phyloP scores from a whole-genome alignment of 2,888 invertebrate species.

The Standfussiana lucernea region DNA sequence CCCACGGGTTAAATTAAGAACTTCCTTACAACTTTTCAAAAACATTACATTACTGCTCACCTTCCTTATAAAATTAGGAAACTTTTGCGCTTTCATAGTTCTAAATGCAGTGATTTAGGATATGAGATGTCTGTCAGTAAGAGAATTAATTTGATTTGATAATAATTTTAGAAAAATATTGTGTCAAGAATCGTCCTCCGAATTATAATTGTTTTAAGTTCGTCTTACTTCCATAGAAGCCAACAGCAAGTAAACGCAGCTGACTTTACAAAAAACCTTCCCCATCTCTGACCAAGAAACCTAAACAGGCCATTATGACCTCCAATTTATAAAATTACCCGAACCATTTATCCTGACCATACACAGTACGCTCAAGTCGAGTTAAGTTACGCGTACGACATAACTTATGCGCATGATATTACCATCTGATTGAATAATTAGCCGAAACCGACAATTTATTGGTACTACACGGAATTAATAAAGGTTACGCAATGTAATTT shows the following conservation, averaged over 20 bases:
- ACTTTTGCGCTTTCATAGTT: too few relatives aligned
- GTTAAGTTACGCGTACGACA: conserved; percentile 38
- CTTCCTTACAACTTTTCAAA: too few relatives aligned
- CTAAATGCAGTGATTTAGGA: too few relatives aligned
- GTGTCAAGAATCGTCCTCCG: too few relatives aligned
- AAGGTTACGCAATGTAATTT: conserved; percentile 37
- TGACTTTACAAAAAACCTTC: not conserved
- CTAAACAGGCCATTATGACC: conserved; percentile 29
- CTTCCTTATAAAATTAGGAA: too few relatives aligned
- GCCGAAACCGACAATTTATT: conserved; percentile 49
- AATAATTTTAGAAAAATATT: too few relatives aligned
- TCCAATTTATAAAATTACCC: conserved; percentile 60
- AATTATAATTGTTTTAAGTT: not conserved
- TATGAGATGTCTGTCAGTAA: too few relatives aligned
- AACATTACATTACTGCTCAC: too few relatives aligned
- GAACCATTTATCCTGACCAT: conserved; percentile 50
- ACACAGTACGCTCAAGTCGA: conserved; percentile 29
- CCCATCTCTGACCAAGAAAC: not conserved
- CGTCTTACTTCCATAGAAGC: not conserved
- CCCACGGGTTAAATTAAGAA: too few relatives aligned
- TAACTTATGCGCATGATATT: conserved; percentile 67
- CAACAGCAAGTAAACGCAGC: not conserved
- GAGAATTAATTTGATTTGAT: too few relatives aligned
- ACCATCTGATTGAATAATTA: conserved; percentile 64
- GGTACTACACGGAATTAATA: conserved; percentile 42